A percentile compares a stretch with the other conserved stretches of the same genome.
phyloP scores from a whole-genome alignment of 2,888 invertebrate genomes.

The Aleiodes alternator region DNA sequence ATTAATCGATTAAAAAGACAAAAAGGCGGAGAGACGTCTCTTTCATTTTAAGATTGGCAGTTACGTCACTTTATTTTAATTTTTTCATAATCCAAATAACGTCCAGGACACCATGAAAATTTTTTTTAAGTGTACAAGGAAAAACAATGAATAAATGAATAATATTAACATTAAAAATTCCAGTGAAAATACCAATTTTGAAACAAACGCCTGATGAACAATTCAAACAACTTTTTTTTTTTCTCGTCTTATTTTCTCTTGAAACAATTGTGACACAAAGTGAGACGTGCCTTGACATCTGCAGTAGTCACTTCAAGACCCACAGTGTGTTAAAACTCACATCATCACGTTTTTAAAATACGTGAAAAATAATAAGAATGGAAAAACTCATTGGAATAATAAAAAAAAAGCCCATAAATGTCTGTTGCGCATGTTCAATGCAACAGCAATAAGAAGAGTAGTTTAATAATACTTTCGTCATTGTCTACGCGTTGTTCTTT shows the following conservation, averaged over 20 bases:
- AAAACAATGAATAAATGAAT: no score
- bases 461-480: slow-evolving; percentile 13
- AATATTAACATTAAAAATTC: no score
- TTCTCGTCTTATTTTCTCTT: not conserved
- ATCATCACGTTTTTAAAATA: not conserved
- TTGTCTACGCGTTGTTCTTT: slow-evolving; percentile 1
- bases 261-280: slow-evolving; percentile 20
- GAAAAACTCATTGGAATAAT: not conserved
- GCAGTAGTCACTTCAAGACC: slow-evolving; percentile 2
- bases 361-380: not conserved
- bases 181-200: no score
- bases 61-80: no score
- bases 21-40: no score
- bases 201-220: not conserved
- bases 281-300: slow-evolving; percentile 19
- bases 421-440: not conserved
- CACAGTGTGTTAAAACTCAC: slow-evolving; percentile 13
- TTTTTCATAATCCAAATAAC: no score
- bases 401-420: not conserved
- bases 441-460: not conserved
- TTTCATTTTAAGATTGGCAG: no score
- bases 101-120: no score
- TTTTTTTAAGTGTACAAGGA: no score
- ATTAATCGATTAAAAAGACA: no score
- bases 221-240: slow-evolving; percentile 3